phyloP scores from a whole-genome alignment of 2,113 vertebrate genomes.

The Cottus gobio region DNA sequence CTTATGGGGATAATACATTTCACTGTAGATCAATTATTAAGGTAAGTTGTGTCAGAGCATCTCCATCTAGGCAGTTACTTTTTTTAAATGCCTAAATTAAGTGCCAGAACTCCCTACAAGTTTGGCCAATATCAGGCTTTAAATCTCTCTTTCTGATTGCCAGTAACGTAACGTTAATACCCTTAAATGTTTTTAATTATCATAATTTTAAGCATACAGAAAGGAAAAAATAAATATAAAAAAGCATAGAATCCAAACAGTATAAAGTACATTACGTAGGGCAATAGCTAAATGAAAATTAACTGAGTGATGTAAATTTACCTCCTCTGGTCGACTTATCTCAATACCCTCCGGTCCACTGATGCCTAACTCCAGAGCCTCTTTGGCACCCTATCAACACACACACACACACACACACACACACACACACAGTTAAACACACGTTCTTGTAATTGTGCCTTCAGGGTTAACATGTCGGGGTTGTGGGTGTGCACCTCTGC shows the following conservation, averaged over 20 bases:
- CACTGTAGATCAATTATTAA: background rate
- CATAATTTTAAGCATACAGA: background rate
- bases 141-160: background rate
- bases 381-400: constrained; percentile 90
- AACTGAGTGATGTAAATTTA: constrained; percentile 54
- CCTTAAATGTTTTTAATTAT: background rate
- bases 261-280: background rate
- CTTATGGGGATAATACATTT: background rate
- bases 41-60: background rate
- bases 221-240: background rate
- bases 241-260: background rate
- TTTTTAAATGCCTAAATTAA: background rate
- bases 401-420: background rate
- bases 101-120: background rate
- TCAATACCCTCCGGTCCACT: constrained; percentile 96
- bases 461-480: background rate
- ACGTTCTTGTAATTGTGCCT: background rate
- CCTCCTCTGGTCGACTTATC: constrained; percentile 97
- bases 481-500: constrained; percentile 85
- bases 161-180: background rate
- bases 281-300: background rate
- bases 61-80: background rate
- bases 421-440: background rate
- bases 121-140: background rate
- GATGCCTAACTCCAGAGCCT: constrained; percentile 94